Conservation (phyloP, 1,140 invertebrate species). For the Papilio aristodemus region DNA sequence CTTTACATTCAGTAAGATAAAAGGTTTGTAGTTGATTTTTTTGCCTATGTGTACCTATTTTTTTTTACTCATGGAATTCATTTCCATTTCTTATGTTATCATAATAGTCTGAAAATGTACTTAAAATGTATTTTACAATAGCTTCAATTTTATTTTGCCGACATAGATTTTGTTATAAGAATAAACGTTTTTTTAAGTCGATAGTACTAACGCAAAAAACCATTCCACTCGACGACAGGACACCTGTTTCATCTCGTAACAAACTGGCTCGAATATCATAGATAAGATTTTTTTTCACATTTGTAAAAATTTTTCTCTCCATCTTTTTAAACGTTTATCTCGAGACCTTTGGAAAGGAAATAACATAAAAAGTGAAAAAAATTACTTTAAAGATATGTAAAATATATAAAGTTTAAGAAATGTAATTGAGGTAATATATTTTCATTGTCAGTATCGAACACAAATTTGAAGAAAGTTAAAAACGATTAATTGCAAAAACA, state of each 20-base stretch:
- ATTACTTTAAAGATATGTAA: no score
- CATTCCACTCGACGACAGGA: slow-evolving; percentile 1
- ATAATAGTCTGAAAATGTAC: background rate
- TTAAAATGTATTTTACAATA: background rate
- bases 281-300: slow-evolving; percentile 2
- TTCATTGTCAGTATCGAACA: background rate
- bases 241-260: slow-evolving; percentile 16
- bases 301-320: background rate
- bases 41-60: no score
- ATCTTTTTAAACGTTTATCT: background rate
- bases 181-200: background rate
- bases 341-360: background rate
- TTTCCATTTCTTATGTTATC: background rate
- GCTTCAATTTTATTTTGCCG: no score
- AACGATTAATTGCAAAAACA: background rate
- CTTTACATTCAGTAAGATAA: no score
- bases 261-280: background rate
- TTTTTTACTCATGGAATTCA: no score
- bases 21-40: no score
- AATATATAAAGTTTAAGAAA: background rate
- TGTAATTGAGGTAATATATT: background rate
- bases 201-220: background rate
- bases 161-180: no score
- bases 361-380: background rate
- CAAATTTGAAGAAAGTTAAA: background rate